Base-by-base conservation (phyloP, 2,797 vertebrate species). In the Melanotaenia nigrans region DNA sequence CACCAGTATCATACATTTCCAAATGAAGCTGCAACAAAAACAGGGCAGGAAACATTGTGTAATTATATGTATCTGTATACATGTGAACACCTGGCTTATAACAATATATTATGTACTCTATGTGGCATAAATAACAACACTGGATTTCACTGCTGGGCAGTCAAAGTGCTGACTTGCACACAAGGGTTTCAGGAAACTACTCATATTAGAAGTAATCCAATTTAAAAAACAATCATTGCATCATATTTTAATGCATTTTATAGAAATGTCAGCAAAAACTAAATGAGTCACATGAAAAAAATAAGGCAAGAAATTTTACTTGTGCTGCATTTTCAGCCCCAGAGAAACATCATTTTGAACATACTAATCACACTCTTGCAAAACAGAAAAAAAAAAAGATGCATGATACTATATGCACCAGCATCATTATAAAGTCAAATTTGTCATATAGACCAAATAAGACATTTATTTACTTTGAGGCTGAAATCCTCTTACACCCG, bases 31-130 rank as follows among this genome's bases (percentile, higher is more conserved):
- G 63, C 22, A 30, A 92, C 86, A 84, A 88, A 89, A 91, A 88
- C 80, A 78, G 68, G 71, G 82, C 86, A 90, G 94, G 93, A 95
- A 93, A 91, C 75, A 60, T 91, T 92, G 78, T 81, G 89, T 75
- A 84, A 85, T 73, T 71, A 86, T 78, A 75, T 79, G 64, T 61
- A 77, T 89, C 81, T 86, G 81, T 63, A 73, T 61, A 76, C 61
- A 86, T 28, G 68, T 22, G 14, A 78, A 76, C 91, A 94, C 90
- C 90, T 93, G 89, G 84, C 72, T 89, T 76, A 78, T 70, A 90
- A 92, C 83, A 91, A 92, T 92, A 89, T 86, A 73, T 76, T 62
- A 82, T 63, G 64, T 70, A 64, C 78, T 68, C 76, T 86, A 67
- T 32, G 67, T 1, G 66, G 82, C 68, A 75, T 78, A 87, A 83